Base-by-base conservation (phyloP, 2,888 invertebrate species). In the Polyploca ridens region DNA sequence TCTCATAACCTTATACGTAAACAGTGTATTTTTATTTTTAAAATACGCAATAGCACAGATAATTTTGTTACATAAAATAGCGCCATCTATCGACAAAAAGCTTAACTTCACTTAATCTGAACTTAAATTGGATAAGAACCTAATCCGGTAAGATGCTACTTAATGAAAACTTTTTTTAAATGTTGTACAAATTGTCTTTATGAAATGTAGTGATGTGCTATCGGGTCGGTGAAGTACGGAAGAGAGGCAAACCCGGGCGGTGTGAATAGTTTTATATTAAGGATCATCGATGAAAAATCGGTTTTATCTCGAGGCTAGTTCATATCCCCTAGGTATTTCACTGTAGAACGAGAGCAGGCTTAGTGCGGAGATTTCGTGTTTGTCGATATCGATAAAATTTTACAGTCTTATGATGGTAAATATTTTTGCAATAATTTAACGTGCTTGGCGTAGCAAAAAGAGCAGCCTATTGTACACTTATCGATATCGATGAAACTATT, bases 211-310 rank as follows among this genome's bases (percentile, higher is more conserved):
- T 54, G 19, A n/a, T 54, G 2, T 35, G 7, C 7, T 19, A 54
- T 54, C 19, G 19, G 54, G 19, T 19, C 19, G 54, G 16, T 54
- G 16, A 54, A 54, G 54, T 54, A 3, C 3, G 19, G 63, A 72
- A 67, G 68, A 71, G 66, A 49, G 70, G 68, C 73, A 64, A 73
- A 74, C 74, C 74, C 68, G 71, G 73, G 77, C 75, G 77, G 75
- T 75, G 75, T 80, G 76, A 78, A 80, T 82, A 86, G 75, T 87
- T 83, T 90, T 91, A 91, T 91, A 91, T 91, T 91, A 91, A 92
- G 91, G 91, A 91, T 91, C 91, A 90, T 88, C 79, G 72, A 79
- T 82, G 74, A 77, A 77, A 68, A 75, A 81, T 77, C 73, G 71
- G 70, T 78, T 81, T 80, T n/a, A 72, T 75, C 78, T 81, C 77